These are phyloP conservation scores for Lontra canadensis DNA, from an alignment of 2,113 vertebrate species.

Conservation along the genomic window DNA sequence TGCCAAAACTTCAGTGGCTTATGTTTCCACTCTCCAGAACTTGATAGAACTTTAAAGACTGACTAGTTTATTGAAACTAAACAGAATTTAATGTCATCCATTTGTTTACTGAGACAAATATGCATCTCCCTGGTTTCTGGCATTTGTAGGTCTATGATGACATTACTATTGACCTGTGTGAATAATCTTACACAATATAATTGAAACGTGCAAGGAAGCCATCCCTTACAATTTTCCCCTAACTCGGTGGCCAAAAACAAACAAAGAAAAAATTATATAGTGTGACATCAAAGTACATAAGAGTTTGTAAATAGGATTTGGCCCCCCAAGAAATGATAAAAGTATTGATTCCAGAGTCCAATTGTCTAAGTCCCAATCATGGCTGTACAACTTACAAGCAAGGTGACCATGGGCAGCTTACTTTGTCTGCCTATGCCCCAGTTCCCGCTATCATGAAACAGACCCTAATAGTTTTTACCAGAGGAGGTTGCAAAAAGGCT, in stretches of 20 bases:
- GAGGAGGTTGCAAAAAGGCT: neutral
- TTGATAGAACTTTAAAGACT: slow-evolving; percentile 6
- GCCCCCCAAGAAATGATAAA: neutral
- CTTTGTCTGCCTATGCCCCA: neutral
- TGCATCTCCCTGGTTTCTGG: neutral
- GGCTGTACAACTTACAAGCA: neutral
- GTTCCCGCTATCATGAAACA: neutral
- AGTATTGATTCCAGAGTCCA: neutral
- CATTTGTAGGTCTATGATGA: neutral
- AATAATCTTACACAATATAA: neutral
- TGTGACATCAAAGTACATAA: neutral
- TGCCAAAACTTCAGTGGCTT: neutral
- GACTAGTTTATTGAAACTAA: neutral
- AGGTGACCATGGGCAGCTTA: neutral
- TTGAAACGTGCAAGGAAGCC: neutral
- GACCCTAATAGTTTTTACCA: neutral
- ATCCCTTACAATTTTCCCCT: neutral
- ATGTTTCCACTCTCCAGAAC: neutral
- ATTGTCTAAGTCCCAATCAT: neutral
- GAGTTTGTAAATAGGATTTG: neutral
- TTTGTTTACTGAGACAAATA: neutral
- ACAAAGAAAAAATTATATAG: neutral
- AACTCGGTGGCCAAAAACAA: neutral
- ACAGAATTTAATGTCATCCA: neutral
- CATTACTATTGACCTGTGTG: neutral